Percentiles rank a stretch among this genome's conserved stretches.
These are phyloP conservation scores for Lasaia peninsularis DNA, from an alignment of 1,140 invertebrate genomes.

Conservation along the genomic window DNA sequence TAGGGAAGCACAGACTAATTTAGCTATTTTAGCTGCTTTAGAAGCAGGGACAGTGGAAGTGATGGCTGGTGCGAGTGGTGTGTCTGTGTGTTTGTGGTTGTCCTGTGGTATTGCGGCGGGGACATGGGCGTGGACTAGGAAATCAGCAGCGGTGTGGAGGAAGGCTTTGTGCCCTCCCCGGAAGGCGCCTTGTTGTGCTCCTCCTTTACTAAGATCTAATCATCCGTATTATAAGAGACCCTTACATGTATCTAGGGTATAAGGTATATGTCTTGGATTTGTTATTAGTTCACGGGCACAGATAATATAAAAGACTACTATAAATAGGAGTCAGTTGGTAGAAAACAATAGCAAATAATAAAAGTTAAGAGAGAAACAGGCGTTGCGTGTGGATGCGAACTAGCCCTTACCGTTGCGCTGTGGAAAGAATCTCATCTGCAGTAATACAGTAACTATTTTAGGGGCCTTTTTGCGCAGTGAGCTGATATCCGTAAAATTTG, in stretches of 20 bases:
- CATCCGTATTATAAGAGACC: constrained; percentile 66
- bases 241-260: constrained; percentile 68
- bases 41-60: constrained; percentile 66
- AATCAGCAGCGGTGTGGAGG: constrained; percentile 89
- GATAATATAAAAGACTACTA: too few relatives aligned
- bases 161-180: constrained; percentile 66
- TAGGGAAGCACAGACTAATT: constrained; percentile 69
- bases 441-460: too few relatives aligned
- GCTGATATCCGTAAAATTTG: too few relatives aligned
- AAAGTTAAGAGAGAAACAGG: too few relatives aligned
- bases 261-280: background rate
- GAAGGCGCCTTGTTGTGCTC: constrained; percentile 54
- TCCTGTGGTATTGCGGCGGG: constrained; percentile 90
- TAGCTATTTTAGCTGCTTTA: constrained; percentile 75
- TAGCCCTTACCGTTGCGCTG: too few relatives aligned
- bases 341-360: too few relatives aligned
- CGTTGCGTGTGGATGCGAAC: too few relatives aligned
- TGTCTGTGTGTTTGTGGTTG: constrained; percentile 86
- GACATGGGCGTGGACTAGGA: constrained; percentile 94
- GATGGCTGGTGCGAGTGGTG: constrained; percentile 51
- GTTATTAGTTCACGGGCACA: background rate
- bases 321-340: too few relatives aligned
- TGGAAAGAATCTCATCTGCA: too few relatives aligned
- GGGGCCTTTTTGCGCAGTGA: too few relatives aligned
- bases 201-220: constrained; percentile 53